Percentiles rank a stretch among this genome's conserved stretches.
Evolutionary conservation across 2,888 invertebrate species (phyloP).

Genomic region (Cryptophagus acutangulus): DNA sequence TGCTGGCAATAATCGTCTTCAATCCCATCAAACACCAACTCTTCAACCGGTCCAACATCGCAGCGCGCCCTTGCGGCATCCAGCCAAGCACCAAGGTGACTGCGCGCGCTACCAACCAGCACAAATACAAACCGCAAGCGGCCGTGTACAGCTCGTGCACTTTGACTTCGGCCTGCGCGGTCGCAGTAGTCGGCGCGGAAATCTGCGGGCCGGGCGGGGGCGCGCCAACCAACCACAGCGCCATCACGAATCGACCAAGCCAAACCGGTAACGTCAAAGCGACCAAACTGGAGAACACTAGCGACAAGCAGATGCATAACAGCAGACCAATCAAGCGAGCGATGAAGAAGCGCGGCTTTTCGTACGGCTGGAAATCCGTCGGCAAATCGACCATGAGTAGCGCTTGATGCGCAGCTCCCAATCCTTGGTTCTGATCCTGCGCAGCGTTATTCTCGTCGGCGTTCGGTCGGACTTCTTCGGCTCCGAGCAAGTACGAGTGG

Average conservation of each 20-base stretch:
- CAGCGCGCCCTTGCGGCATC: constrained; percentile 83
- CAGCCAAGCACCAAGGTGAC: constrained; percentile 77
- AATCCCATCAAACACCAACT: constrained; percentile 70
- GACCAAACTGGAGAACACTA: constrained; percentile 77
- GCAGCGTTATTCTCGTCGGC: constrained; percentile 21
- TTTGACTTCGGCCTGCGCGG: constrained; percentile 38
- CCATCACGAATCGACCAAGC: constrained; percentile 84
- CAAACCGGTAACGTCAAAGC: constrained; percentile 87
- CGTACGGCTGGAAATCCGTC: constrained; percentile 78
- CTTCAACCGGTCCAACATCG: constrained; percentile 64
- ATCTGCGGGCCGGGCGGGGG: constrained; percentile 44
- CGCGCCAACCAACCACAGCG: constrained; percentile 70
- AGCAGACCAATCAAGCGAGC: constrained; percentile 65
- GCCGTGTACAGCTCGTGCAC: constrained; percentile 96
- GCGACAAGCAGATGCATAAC: constrained; percentile 73
- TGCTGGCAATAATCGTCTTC: constrained; percentile 71
- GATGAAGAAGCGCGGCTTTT: constrained; percentile 77
- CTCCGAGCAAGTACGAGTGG: constrained; percentile 82
- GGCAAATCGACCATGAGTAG: constrained; percentile 74
- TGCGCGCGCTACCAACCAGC: constrained; percentile 87
- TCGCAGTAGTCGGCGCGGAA: constrained; percentile 25
- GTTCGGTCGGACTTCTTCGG: constrained; percentile 40
- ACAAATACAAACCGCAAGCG: constrained; percentile 89
- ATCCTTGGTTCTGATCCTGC: constrained; percentile 44
- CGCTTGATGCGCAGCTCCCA: constrained; percentile 85